Conservation (phyloP, 2,113 vertebrate genomes). For the Circaetus gallicus region DNA sequence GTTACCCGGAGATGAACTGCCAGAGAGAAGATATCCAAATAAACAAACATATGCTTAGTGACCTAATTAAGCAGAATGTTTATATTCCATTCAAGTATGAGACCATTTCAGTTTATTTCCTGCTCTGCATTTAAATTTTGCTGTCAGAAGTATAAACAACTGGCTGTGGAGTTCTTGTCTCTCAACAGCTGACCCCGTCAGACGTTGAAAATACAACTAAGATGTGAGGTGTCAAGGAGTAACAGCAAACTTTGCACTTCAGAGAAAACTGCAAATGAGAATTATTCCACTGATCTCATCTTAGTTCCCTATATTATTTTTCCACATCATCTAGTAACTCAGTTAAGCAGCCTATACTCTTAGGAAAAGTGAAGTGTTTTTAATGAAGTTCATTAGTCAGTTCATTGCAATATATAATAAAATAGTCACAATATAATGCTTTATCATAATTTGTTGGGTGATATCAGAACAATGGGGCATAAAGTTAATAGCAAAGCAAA, state of each 20-base stretch:
- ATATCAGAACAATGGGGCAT: neutral
- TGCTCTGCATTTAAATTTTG: slow-evolving; percentile 46
- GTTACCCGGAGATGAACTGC: slow-evolving; percentile 39
- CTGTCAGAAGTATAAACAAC: slow-evolving; percentile 24
- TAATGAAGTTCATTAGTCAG: neutral
- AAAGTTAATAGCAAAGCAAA: neutral
- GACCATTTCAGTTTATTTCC: slow-evolving; percentile 46
- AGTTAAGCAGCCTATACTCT: neutral
- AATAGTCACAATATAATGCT: neutral
- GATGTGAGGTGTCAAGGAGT: neutral
- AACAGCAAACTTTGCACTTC: neutral
- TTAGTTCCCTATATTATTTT: neutral
- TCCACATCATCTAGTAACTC: neutral
- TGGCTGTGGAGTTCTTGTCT: slow-evolving; percentile 3
- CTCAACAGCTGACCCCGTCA: neutral
- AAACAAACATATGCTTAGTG: slow-evolving; percentile 58
- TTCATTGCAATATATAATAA: neutral
- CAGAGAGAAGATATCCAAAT: slow-evolving; percentile 35
- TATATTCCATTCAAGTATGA: slow-evolving; percentile 46
- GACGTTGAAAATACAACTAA: neutral
- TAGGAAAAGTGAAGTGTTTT: neutral
- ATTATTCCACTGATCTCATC: neutral
- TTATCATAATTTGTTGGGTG: neutral
- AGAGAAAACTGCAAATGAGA: neutral
- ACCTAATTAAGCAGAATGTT: slow-evolving; percentile 59